Conservation (phyloP, 2,888 invertebrate genomes). For the Agriopis aurantiaria region DNA sequence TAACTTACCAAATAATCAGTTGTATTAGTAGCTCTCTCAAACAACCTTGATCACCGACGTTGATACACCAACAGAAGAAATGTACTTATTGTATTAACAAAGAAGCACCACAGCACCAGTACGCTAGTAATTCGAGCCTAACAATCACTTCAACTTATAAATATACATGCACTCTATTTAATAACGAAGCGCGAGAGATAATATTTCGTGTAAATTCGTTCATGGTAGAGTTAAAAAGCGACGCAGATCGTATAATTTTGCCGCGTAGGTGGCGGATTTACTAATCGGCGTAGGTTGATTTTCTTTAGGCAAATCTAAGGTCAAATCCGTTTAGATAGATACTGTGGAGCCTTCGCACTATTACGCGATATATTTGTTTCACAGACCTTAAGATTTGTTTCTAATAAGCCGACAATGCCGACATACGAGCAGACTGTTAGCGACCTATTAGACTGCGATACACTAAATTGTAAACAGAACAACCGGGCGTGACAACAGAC, state of each 20-base stretch:
- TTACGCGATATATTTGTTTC: constrained; percentile 59
- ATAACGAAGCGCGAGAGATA: constrained; percentile 48
- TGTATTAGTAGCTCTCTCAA: constrained; percentile 5
- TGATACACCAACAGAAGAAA: constrained; percentile 21
- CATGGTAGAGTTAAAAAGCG: constrained; percentile 61
- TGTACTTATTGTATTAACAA: constrained; percentile 19
- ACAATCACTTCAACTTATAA: constrained; percentile 51
- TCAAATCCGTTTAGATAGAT: constrained; percentile 66
- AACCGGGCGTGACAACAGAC: constrained; percentile 73
- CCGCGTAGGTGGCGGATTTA: constrained; percentile 80
- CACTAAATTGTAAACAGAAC: constrained; percentile 77
- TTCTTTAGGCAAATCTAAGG: constrained; percentile 72
- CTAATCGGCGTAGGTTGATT: constrained; percentile 78
- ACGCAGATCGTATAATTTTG: constrained; percentile 58
- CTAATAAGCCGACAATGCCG: constrained; percentile 52
- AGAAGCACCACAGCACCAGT: constrained; percentile 16
- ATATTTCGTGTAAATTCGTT: constrained; percentile 63
- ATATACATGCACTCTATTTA: constrained; percentile 42
- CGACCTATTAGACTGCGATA: constrained; percentile 50
- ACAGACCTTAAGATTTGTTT: constrained; percentile 31
- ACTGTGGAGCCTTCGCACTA: constrained; percentile 59
- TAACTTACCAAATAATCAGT: constrained; percentile 10
- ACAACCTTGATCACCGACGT: constrained; percentile 29
- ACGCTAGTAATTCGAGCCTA: constrained; percentile 16
- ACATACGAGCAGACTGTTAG: constrained; percentile 58